Conservation (phyloP, 23 tunicate species). For the Halocynthia aurantium region DNA sequence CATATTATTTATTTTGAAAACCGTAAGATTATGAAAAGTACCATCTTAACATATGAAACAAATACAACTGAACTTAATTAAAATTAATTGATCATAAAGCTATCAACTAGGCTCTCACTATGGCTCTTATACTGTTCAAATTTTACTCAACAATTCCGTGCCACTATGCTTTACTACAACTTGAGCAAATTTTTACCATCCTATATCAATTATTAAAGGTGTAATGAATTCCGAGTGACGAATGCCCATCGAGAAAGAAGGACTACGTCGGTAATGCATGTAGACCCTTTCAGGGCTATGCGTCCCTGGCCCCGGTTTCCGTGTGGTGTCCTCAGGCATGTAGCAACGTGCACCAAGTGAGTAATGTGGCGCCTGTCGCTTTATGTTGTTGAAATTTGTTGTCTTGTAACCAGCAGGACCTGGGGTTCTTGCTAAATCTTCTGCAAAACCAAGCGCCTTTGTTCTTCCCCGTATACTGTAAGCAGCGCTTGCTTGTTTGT, state of each 20-base stretch:
- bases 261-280: slow-evolving; percentile 55
- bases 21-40: too few species aligned
- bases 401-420: slow-evolving; percentile 87
- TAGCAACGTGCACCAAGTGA: slow-evolving; percentile 80
- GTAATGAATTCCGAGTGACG: slow-evolving; percentile 90
- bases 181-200: too few species aligned
- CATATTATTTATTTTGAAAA: too few species aligned
- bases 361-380: slow-evolving; percentile 64
- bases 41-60: too few species aligned
- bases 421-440: slow-evolving; percentile 82
- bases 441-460: slow-evolving; percentile 62
- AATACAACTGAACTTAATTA: too few species aligned
- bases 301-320: slow-evolving; percentile 94
- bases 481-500: slow-evolving; percentile 65
- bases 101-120: too few species aligned
- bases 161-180: too few species aligned
- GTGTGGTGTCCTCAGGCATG: slow-evolving; percentile 84
- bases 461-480: slow-evolving; percentile 78
- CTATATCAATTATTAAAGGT: slow-evolving; percentile 72
- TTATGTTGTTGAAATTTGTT: slow-evolving; percentile 33
- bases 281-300: slow-evolving; percentile 86
- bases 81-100: too few species aligned
- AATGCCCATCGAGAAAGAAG: slow-evolving; percentile 77
- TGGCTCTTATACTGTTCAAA: too few species aligned
- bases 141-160: too few species aligned